phyloP scores from a whole-genome alignment of 2,113 vertebrate genomes.

The Tamias sibiricus region DNA sequence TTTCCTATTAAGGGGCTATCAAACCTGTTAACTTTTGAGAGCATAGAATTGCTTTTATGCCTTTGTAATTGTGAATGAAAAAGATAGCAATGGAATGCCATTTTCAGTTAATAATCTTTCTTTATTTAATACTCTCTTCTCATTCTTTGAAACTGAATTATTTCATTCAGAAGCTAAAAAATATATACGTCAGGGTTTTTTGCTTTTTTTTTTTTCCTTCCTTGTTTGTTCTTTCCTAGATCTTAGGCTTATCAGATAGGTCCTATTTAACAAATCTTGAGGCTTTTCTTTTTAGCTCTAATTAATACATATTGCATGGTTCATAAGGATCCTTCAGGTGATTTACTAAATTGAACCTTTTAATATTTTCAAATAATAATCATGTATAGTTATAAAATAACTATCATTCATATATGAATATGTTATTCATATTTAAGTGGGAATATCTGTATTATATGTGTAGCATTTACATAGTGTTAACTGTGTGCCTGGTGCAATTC shows the following conservation, averaged over 20 bases:
- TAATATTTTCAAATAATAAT: constrained; percentile 40
- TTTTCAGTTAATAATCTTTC: neutral
- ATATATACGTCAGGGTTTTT: neutral
- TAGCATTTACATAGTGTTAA: neutral
- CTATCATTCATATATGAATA: neutral
- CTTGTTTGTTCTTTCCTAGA: neutral
- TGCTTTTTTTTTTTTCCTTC: neutral
- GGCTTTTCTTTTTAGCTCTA: constrained; percentile 30
- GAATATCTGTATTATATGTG: neutral
- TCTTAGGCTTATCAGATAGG: neutral
- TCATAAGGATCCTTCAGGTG: neutral
- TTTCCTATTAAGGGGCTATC: neutral
- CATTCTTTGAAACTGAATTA: constrained; percentile 47
- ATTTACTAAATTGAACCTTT: neutral
- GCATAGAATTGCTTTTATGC: constrained; percentile 19
- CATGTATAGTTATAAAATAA: neutral
- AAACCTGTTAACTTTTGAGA: neutral
- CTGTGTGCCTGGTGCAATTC: neutral
- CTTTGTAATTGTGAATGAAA: neutral
- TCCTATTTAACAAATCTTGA: constrained; percentile 2
- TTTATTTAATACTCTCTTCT: neutral
- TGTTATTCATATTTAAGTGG: constrained; percentile 10
- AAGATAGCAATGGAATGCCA: neutral
- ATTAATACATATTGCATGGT: neutral
- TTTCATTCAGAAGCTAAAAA: constrained; percentile 42